A percentile compares a stretch with the other conserved stretches of the same genome.
phyloP scores from a whole-genome alignment of 1,140 invertebrate genomes.

The Babylonia areolata region DNA sequence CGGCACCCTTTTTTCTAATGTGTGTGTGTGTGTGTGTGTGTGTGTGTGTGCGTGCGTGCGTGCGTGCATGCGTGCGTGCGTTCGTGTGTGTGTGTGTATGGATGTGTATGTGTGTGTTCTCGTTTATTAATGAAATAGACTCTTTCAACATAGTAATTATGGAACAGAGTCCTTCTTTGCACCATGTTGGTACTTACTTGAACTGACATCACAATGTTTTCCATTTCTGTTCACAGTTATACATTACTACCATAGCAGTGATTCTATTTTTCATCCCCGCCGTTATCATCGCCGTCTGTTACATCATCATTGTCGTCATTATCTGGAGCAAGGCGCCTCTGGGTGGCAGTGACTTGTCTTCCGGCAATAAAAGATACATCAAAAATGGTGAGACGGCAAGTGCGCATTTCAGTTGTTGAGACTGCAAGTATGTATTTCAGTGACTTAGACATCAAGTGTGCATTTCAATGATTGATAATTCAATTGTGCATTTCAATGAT shows the following conservation, averaged over 20 bases:
- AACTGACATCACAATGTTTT: background rate
- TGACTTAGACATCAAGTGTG: background rate
- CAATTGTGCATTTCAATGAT: too few relatives aligned
- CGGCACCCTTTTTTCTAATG: background rate
- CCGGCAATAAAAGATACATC: background rate
- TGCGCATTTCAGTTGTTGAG: background rate
- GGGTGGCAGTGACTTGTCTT: background rate
- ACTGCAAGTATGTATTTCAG: background rate
- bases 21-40: slow-evolving; percentile 10
- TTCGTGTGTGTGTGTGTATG: background rate
- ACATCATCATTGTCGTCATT: slow-evolving; percentile 92
- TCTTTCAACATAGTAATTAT: too few relatives aligned
- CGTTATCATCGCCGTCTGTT: slow-evolving; percentile 92
- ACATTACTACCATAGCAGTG: slow-evolving; percentile 89
- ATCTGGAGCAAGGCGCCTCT: slow-evolving; percentile 80
- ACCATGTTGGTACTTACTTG: too few relatives aligned
- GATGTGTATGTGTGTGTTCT: background rate
- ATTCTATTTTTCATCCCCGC: slow-evolving; percentile 92
- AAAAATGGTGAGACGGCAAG: slow-evolving; percentile 2
- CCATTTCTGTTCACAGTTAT: slow-evolving; percentile 80
- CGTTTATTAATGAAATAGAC: background rate
- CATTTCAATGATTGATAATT: background rate
- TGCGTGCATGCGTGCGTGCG: background rate
- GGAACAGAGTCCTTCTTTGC: background rate
- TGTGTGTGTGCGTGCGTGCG: background rate